Base-by-base conservation (phyloP, 2,113 vertebrate species). In the Emydura subglobosa region DNA sequence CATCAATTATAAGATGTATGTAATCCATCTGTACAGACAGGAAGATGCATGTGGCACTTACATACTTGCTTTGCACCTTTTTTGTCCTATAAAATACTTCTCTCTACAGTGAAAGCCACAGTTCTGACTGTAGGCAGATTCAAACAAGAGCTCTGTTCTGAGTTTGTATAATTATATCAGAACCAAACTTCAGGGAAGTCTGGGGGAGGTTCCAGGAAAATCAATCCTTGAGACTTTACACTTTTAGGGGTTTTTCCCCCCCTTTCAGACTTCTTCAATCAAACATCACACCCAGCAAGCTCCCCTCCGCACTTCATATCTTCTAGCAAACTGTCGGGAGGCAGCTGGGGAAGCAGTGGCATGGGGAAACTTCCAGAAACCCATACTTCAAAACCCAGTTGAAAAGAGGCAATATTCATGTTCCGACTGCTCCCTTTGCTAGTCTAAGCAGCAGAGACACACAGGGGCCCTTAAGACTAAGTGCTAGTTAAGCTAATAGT, bases 41-140 rank as follows among this genome's bases (percentile, higher is more conserved):
- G 22, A 47, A 25, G 29, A 24, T 39, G 24, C 24, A 27, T 44
- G 12, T 44, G 39, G 34, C 14, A 14, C 6, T 9, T 74, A 79
- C 21, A 17, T 29, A 78, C 9, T 25, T 3, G 10, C 19, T 59
- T 49, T 49, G 22, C 34, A 87, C 5, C 53, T 17, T 49, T 34
- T n/a, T 49, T 59, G 1, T 5, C 42, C 1, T 21, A 31, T 44
- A 87, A 34, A n/a, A 49, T n/a, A n/a, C 27, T 11, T 95, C 90
- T 92, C 83, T 89, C 94, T 96, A 81, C 93, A 94, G 81, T 5
- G 27, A 85, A 95, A 95, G 80, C 61, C 93, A 49, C 79, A 0
- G 1, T 83, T 89, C 92, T 91, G 87, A 24, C 79, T 29, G 22
- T 0, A 2, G 79, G 84, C 0, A 2, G 92, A 87, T 34, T 89